phyloP scores from a whole-genome alignment of 2,888 invertebrate species.

The Cantharis nigra region DNA sequence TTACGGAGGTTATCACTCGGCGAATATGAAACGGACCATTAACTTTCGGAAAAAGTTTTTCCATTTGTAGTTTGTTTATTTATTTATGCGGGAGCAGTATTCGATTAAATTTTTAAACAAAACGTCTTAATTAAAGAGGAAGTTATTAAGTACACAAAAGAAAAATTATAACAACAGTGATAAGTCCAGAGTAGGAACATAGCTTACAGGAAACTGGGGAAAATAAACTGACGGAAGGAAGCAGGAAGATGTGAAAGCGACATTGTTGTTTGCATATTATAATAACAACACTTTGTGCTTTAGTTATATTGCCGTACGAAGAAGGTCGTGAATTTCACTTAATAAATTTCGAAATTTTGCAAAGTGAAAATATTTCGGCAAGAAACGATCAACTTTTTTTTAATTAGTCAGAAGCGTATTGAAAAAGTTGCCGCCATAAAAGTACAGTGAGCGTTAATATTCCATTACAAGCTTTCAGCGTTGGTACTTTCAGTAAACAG shows the following conservation, averaged over 20 bases:
- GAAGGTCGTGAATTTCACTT: conserved; percentile 4
- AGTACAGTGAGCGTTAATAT: conserved; percentile 27
- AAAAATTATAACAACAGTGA: not conserved
- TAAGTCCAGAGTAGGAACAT: conserved; percentile 13
- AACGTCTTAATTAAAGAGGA: not conserved
- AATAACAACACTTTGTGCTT: conserved; percentile 37
- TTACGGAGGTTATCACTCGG: not conserved
- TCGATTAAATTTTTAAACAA: not conserved
- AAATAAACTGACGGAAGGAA: conserved; percentile 44
- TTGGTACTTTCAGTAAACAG: conserved; percentile 28
- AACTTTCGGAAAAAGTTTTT: not conserved
- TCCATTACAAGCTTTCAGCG: conserved; percentile 29
- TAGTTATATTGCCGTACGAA: conserved; percentile 12
- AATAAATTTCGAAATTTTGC: conserved; percentile 12
- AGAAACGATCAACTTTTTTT: not conserved
- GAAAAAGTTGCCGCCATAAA: conserved; percentile 16
- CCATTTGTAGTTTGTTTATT: not conserved
- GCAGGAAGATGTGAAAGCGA: conserved; percentile 43
- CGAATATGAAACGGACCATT: not conserved
- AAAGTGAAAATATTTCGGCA: not conserved
- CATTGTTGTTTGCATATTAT: conserved; percentile 44
- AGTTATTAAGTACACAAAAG: conserved; percentile 1
- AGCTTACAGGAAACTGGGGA: conserved; percentile 37
- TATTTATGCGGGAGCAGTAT: not conserved
- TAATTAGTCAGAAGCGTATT: conserved; percentile 17